Percentiles rank a stretch among this genome's conserved stretches.
phyloP scores from a whole-genome alignment of 2,888 invertebrate species.

The Dasysyrphus tricinctus region DNA sequence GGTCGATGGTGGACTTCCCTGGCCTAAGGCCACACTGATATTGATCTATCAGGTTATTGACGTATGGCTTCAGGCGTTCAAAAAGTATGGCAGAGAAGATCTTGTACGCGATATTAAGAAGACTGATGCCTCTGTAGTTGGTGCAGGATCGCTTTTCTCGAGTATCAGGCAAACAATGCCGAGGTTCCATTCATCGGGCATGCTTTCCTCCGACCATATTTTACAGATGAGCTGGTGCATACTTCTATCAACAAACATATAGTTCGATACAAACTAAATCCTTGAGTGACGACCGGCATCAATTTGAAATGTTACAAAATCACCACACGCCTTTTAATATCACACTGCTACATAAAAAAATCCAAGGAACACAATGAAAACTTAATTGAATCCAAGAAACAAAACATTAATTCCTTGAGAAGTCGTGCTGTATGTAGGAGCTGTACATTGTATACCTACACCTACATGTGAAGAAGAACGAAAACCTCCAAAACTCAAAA shows the following conservation, averaged over 20 bases:
- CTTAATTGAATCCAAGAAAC: constrained; percentile 70
- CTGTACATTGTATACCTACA: background rate
- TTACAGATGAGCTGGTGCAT: too few species aligned
- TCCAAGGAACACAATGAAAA: constrained; percentile 52
- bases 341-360: constrained; percentile 44
- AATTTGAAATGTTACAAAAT: constrained; percentile 48
- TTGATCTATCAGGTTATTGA: too few species aligned
- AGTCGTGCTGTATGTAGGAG: background rate
- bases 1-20: too few species aligned
- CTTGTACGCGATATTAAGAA: too few species aligned
- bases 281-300: constrained; percentile 22
- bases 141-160: too few species aligned
- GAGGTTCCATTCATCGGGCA: too few species aligned
- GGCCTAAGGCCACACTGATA: too few species aligned
- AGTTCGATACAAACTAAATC: constrained; percentile 44
- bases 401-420: constrained; percentile 47
- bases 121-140: too few species aligned
- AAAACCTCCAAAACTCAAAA: constrained; percentile 31
- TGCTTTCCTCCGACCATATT: too few species aligned
- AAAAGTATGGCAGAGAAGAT: too few species aligned
- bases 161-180: too few species aligned
- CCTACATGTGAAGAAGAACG: background rate
- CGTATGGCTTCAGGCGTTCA: too few species aligned
- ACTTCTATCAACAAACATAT: constrained; percentile 69
- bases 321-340: constrained; percentile 30